A percentile compares a stretch with the other conserved stretches of the same genome.
Conservation (phyloP, 2,888 invertebrate species). For the Serripes groenlandicus region DNA sequence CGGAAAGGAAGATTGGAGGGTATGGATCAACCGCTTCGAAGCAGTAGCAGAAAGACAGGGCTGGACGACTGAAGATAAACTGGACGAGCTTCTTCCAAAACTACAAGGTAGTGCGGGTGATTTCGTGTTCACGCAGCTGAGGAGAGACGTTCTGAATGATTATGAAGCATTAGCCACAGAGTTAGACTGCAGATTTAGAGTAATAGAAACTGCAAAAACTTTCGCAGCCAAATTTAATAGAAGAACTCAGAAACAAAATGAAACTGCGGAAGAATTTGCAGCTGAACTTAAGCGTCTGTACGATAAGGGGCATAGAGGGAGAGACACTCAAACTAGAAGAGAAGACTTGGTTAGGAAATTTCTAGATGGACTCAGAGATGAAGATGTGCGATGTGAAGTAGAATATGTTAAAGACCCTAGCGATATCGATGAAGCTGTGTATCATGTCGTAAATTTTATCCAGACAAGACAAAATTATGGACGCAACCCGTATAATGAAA, state of each 20-base stretch:
- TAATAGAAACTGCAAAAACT: constrained; percentile 32
- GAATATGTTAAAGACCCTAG: constrained; percentile 42
- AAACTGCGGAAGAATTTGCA: constrained; percentile 48
- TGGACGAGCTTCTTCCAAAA: constrained; percentile 41
- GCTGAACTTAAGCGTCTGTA: constrained; percentile 56
- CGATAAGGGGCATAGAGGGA: constrained; percentile 41
- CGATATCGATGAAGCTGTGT: constrained; percentile 39
- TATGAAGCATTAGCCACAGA: constrained; percentile 19
- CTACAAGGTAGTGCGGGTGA: constrained; percentile 53
- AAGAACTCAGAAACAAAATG: constrained; percentile 32
- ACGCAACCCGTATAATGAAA: neutral
- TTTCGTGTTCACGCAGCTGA: constrained; percentile 44
- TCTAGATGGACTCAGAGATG: constrained; percentile 44
- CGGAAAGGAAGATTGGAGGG: constrained; percentile 31
- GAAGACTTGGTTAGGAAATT: constrained; percentile 56
- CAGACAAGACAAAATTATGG: constrained; percentile 16
- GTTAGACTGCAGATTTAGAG: constrained; percentile 18
- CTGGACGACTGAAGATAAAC: constrained; percentile 22
- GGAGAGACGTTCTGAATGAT: neutral
- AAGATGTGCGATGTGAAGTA: constrained; percentile 35
- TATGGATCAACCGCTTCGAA: constrained; percentile 33
- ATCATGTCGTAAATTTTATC: constrained; percentile 43
- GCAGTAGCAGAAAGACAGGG: constrained; percentile 22
- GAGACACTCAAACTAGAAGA: constrained; percentile 36
- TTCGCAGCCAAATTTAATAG: constrained; percentile 45